Conservation (phyloP, 2,888 invertebrate species). For the Tachystola acroxantha region DNA sequence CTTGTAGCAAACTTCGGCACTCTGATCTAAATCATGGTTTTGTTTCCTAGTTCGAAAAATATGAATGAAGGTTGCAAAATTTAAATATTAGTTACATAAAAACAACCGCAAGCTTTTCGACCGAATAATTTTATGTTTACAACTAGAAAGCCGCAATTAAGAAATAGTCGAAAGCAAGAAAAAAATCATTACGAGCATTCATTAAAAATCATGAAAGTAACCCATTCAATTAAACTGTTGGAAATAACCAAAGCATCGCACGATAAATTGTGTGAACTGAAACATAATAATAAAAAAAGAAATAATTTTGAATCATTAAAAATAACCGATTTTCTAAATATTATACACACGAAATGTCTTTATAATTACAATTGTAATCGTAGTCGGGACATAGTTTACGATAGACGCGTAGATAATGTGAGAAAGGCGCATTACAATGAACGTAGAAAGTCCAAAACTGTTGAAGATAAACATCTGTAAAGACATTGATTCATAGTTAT, state of each 20-base stretch:
- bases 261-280: conserved; percentile 13
- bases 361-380: conserved; percentile 12
- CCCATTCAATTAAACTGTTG: conserved; percentile 13
- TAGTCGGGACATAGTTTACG: conserved; percentile 3
- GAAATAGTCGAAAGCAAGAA: conserved; percentile 3
- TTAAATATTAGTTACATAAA: conserved; percentile 2
- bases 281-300: conserved; percentile 9
- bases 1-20: too few species aligned
- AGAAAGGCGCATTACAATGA: conserved; percentile 9
- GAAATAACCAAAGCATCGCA: conserved; percentile 10
- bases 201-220: conserved; percentile 9
- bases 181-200: conserved; percentile 4
- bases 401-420: conserved; percentile 7
- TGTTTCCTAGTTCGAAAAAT: not conserved
- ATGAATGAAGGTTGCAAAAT: not conserved
- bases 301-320: conserved; percentile 9
- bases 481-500: conserved; percentile 8
- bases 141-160: conserved; percentile 8
- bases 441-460: conserved; percentile 10
- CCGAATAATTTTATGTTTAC: conserved; percentile 10
- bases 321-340: conserved; percentile 12
- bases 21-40: too few species aligned
- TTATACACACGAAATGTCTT: conserved; percentile 12
- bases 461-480: conserved; percentile 5
- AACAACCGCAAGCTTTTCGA: conserved; percentile 1